These are phyloP conservation scores for Paguma larvata DNA, from an alignment of 2,797 vertebrate genomes.

Conservation along the genomic window DNA sequence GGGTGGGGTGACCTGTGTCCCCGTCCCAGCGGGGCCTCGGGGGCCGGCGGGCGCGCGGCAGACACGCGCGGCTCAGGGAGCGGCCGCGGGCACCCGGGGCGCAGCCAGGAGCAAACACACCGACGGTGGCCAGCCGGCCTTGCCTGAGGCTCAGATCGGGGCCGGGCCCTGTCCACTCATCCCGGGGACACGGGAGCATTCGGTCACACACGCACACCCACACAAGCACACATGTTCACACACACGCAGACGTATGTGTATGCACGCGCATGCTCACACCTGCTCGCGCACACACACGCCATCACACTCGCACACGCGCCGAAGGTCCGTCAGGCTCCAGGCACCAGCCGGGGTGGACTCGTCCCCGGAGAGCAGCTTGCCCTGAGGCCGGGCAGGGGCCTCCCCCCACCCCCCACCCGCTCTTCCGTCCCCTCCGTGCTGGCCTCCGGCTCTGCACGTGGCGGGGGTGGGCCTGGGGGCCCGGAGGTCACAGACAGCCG, in stretches of 20 bases:
- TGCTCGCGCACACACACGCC: neutral
- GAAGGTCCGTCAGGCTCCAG: neutral
- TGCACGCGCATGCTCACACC: too few species aligned
- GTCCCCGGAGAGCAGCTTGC: neutral
- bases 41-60: neutral
- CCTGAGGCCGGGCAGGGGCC: neutral
- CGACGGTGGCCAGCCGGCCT: too few species aligned
- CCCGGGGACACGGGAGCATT: neutral
- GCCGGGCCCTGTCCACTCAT: accelerated
- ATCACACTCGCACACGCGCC: neutral
- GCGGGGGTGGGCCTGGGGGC: neutral
- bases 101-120: neutral
- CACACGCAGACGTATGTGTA: too few species aligned
- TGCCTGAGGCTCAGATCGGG: neutral
- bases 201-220: neutral
- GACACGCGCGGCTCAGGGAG: neutral
- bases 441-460: neutral
- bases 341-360: neutral
- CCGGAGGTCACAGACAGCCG: neutral
- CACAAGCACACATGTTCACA: neutral
- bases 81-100: too few species aligned
- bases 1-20: neutral
- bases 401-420: neutral
- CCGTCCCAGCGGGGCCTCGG: neutral
- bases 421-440: neutral